Conservation (phyloP, 2,888 invertebrate genomes). For the Lycaena phlaeas region DNA sequence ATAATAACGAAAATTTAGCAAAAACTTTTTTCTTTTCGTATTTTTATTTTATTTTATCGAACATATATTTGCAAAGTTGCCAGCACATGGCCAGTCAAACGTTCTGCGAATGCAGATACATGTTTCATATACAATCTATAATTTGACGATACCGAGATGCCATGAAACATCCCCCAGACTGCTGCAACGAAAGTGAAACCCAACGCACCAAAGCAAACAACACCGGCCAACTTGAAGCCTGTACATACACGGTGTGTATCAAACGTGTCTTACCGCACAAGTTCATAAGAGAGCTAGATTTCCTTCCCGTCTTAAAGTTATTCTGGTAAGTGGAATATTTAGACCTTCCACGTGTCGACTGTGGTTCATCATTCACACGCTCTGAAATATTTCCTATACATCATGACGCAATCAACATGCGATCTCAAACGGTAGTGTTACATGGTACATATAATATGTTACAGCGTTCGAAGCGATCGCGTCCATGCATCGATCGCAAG, state of each 20-base stretch:
- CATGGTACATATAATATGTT: slow-evolving; percentile 11
- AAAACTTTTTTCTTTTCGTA: too few relatives aligned
- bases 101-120: too few relatives aligned
- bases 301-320: slow-evolving; percentile 90
- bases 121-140: too few relatives aligned
- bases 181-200: slow-evolving; percentile 54
- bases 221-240: slow-evolving; percentile 50
- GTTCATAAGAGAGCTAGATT: slow-evolving; percentile 96
- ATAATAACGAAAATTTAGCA: too few relatives aligned
- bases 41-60: too few relatives aligned
- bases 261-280: slow-evolving; percentile 89
- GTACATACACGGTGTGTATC: slow-evolving; percentile 41
- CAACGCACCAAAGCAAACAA: slow-evolving; percentile 55
- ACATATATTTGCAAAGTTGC: too few relatives aligned
- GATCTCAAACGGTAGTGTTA: slow-evolving; percentile 21
- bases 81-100: too few relatives aligned
- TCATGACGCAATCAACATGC: slow-evolving; percentile 38
- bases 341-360: slow-evolving; percentile 87
- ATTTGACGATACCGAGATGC: too few relatives aligned
- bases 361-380: slow-evolving; percentile 83
- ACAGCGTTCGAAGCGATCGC: slow-evolving; percentile 8
- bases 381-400: slow-evolving; percentile 82
- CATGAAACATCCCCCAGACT: slow-evolving; percentile 19
- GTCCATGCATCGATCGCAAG: slow-evolving; percentile 45
- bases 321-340: slow-evolving; percentile 87